phyloP scores from a whole-genome alignment of 2,888 invertebrate species.

The Lithophane ornitopus region DNA sequence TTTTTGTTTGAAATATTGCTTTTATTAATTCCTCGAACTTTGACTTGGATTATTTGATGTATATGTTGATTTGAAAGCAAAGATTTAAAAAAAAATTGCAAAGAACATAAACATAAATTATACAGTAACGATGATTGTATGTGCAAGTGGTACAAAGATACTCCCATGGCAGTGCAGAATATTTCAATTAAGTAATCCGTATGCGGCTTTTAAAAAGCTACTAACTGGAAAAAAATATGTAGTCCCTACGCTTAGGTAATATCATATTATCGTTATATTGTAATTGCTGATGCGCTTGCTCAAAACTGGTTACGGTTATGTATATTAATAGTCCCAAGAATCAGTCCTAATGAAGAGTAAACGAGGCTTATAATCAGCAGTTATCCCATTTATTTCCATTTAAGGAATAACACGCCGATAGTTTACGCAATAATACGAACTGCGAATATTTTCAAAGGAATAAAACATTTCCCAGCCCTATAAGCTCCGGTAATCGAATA shows the following conservation, averaged over 20 bases:
- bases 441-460: background rate
- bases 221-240: background rate
- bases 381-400: background rate
- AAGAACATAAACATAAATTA: too few species aligned
- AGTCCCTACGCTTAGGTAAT: background rate
- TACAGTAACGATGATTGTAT: too few species aligned
- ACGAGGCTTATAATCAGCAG: background rate
- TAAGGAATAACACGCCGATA: background rate
- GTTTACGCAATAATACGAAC: background rate
- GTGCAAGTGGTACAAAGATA: too few species aligned
- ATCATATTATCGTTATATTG: background rate
- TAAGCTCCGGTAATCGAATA: constrained; percentile 49
- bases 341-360: background rate
- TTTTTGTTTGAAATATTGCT: constrained; percentile 3
- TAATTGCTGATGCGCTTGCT: background rate
- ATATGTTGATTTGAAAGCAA: background rate
- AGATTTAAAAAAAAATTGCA: too few species aligned
- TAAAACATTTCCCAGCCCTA: constrained; percentile 13
- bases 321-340: background rate
- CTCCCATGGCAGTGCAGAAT: background rate
- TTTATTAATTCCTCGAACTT: background rate
- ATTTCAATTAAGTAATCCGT: background rate
- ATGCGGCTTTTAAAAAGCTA: background rate
- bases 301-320: background rate
- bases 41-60: background rate